A percentile compares a stretch with the other conserved stretches of the same genome.
These are phyloP conservation scores for Periplaneta americana DNA, from an alignment of 1,140 invertebrate genomes.

Conservation along the genomic window DNA sequence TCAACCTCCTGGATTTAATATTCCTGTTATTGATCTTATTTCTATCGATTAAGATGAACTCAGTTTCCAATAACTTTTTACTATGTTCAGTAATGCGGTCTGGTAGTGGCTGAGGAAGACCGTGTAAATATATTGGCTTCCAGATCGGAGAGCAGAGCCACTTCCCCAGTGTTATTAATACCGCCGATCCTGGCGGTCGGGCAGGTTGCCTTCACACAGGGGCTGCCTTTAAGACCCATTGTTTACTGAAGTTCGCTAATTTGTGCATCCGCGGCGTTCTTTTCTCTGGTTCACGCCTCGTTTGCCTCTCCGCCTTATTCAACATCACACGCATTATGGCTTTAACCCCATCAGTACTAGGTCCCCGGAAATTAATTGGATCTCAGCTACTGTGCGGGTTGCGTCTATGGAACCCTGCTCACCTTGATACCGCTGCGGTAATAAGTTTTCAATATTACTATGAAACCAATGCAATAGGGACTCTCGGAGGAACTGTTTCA, in stretches of 20 bases:
- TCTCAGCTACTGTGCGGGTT: not conserved
- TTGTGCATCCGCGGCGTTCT: not conserved
- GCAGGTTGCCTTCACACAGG: not conserved
- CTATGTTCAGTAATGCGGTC: too few relatives aligned
- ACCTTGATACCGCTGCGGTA: not conserved
- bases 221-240: not conserved
- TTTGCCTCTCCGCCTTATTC: not conserved
- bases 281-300: not conserved
- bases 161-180: not conserved
- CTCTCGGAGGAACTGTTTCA: too few relatives aligned
- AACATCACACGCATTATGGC: not conserved
- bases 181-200: not conserved
- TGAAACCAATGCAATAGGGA: too few relatives aligned
- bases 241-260: not conserved
- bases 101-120: not conserved
- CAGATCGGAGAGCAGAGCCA: not conserved
- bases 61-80: too few relatives aligned
- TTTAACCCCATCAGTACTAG: not conserved
- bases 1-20: too few relatives aligned
- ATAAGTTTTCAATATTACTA: too few relatives aligned
- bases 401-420: not conserved
- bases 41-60: too few relatives aligned
- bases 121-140: not conserved
- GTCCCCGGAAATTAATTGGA: not conserved
- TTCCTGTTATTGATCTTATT: too few relatives aligned